Evolutionary conservation across 2,888 invertebrate species (phyloP).

Genomic region (Sarcophaga rosellei): DNA sequence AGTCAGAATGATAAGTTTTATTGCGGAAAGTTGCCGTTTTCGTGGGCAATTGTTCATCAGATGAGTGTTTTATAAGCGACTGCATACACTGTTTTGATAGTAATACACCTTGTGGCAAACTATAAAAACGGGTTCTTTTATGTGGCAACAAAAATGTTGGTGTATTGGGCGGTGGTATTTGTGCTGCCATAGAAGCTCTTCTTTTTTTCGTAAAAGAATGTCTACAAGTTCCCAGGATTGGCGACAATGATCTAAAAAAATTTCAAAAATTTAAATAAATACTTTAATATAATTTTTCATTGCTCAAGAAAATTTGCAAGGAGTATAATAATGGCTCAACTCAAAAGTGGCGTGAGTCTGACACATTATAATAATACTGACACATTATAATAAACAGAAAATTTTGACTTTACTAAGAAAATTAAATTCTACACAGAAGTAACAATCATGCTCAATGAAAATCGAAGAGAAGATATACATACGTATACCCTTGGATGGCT

Average conservation of each 20-base stretch:
- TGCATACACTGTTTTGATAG: slow-evolving; percentile 70
- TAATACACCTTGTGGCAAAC: slow-evolving; percentile 77
- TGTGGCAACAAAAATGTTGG: slow-evolving; percentile 70
- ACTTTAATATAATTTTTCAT: too few relatives aligned
- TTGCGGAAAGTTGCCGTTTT: slow-evolving; percentile 42
- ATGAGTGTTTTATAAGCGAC: slow-evolving; percentile 24
- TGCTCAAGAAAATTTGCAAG: too few relatives aligned
- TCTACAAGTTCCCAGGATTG: slow-evolving; percentile 50
- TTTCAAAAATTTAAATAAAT: not conserved
- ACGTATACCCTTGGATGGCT: too few relatives aligned
- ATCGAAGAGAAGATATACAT: too few relatives aligned
- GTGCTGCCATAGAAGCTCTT: slow-evolving; percentile 76
- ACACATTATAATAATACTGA: too few relatives aligned
- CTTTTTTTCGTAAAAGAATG: slow-evolving; percentile 73
- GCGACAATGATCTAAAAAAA: slow-evolving; percentile 75
- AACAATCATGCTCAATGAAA: too few relatives aligned
- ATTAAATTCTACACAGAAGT: too few relatives aligned
- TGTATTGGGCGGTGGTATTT: slow-evolving; percentile 68
- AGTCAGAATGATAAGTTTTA: slow-evolving; percentile 71
- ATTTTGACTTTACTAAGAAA: too few relatives aligned
- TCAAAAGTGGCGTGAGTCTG: too few relatives aligned
- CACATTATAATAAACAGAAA: too few relatives aligned
- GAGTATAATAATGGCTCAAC: too few relatives aligned
- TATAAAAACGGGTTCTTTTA: slow-evolving; percentile 76
- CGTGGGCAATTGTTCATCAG: slow-evolving; percentile 31